A percentile compares a stretch with the other conserved stretches of the same genome.
These are phyloP conservation scores for Balaeniceps rex DNA, from an alignment of 2,113 vertebrate species.

Conservation along the genomic window DNA sequence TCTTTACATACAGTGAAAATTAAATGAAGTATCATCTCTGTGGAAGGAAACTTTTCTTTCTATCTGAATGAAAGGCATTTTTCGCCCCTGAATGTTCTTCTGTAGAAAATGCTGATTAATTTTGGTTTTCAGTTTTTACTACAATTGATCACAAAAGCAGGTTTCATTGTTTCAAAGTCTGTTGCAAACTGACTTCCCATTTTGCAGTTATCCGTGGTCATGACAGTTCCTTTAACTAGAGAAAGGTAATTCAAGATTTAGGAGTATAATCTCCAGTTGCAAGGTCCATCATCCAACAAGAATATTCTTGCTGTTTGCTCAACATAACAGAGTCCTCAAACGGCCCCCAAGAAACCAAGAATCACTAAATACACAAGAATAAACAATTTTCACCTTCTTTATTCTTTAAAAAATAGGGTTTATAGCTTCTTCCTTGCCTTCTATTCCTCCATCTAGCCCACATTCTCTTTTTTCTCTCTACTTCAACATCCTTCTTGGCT, in stretches of 20 bases:
- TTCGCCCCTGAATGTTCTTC: background rate
- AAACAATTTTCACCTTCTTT: background rate
- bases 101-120: background rate
- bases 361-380: background rate
- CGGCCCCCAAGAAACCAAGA: background rate
- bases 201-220: background rate
- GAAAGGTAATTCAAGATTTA: background rate
- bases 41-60: background rate
- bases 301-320: background rate
- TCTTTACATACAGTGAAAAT: background rate
- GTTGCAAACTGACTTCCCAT: background rate
- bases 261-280: background rate
- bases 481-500: background rate
- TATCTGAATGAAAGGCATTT: background rate
- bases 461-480: background rate
- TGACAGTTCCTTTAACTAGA: background rate
- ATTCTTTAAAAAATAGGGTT: background rate
- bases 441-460: background rate
- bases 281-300: background rate
- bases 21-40: background rate
- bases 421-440: background rate
- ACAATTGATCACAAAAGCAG: background rate
- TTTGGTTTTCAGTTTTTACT: background rate
- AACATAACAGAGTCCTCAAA: background rate
- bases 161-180: background rate